Evolutionary conservation across 2,888 invertebrate genomes (phyloP).

Genomic region (Pyrrhosoma nymphula): DNA sequence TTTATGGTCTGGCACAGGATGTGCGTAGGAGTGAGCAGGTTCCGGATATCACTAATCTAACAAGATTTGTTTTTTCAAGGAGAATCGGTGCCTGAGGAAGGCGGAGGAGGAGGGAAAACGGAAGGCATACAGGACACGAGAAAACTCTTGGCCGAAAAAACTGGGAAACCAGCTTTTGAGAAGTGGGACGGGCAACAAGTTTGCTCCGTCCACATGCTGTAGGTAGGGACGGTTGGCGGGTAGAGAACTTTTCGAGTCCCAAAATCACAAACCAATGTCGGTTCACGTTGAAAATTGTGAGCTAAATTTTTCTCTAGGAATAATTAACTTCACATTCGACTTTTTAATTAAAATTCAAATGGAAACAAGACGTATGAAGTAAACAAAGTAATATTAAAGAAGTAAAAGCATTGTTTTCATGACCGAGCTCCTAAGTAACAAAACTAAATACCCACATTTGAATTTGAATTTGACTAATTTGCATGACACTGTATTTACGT

Average conservation of each 20-base stretch:
- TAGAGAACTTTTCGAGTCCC: neutral
- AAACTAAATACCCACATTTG: no score
- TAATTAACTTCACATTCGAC: no score
- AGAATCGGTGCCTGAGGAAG: neutral
- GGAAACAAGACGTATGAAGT: no score
- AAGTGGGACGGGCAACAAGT: slow-evolving; percentile 28
- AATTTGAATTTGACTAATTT: no score
- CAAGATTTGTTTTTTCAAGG: neutral
- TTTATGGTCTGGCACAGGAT: neutral
- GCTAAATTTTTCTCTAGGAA: no score
- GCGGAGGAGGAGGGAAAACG: neutral
- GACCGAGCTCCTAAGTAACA: no score
- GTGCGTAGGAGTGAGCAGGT: neutral
- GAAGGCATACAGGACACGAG: neutral
- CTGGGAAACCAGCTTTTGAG: neutral
- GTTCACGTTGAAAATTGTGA: no score
- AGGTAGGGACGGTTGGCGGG: neutral
- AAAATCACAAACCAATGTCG: no score
- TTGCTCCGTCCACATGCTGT: neutral
- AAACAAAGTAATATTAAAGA: no score
- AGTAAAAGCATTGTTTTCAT: no score
- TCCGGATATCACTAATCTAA: neutral
- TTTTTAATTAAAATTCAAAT: no score
- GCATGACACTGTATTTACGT: no score
- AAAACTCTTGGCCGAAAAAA: neutral